Conservation (phyloP, 2,888 invertebrate genomes). For the Stenichneumon culpator region DNA sequence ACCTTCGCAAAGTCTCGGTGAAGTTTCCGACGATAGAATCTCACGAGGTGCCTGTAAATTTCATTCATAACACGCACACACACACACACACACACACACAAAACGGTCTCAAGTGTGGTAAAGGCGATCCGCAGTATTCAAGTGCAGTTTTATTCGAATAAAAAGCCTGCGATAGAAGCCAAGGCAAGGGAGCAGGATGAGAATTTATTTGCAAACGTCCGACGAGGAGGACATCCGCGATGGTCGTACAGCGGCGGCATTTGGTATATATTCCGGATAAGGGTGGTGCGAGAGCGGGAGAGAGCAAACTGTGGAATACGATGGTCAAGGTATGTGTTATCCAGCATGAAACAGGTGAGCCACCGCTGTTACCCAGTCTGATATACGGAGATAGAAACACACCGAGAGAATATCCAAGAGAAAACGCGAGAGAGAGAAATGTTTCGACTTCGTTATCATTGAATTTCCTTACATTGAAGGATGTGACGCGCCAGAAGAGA, state of each 20-base stretch:
- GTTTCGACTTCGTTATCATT: slow-evolving; percentile 58
- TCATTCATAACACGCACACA: slow-evolving; percentile 49
- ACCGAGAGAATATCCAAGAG: slow-evolving; percentile 20
- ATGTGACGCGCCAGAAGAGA: slow-evolving; percentile 35
- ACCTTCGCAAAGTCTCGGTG: slow-evolving; percentile 33
- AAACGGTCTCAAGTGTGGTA: slow-evolving; percentile 1
- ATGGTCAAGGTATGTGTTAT: slow-evolving; percentile 51
- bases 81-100: background rate
- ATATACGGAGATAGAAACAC: slow-evolving; percentile 32
- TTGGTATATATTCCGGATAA: slow-evolving; percentile 18
- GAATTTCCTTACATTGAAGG: slow-evolving; percentile 40
- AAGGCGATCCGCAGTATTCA: slow-evolving; percentile 47
- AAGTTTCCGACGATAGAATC: slow-evolving; percentile 48
- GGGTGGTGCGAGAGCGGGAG: slow-evolving; percentile 32
- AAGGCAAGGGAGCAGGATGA: slow-evolving; percentile 29
- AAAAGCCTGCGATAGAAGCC: slow-evolving; percentile 51
- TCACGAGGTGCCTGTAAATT: slow-evolving; percentile 54
- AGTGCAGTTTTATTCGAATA: slow-evolving; percentile 44
- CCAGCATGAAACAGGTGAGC: slow-evolving; percentile 59
- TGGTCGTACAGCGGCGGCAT: slow-evolving; percentile 41
- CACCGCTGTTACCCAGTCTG: slow-evolving; percentile 63
- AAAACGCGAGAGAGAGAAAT: slow-evolving; percentile 1
- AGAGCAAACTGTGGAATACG: slow-evolving; percentile 29
- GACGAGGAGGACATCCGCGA: slow-evolving; percentile 47
- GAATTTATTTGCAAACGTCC: slow-evolving; percentile 62